These are phyloP conservation scores for Pharmacophagus antenor DNA, from an alignment of 2,888 invertebrate species.

Conservation along the genomic window DNA sequence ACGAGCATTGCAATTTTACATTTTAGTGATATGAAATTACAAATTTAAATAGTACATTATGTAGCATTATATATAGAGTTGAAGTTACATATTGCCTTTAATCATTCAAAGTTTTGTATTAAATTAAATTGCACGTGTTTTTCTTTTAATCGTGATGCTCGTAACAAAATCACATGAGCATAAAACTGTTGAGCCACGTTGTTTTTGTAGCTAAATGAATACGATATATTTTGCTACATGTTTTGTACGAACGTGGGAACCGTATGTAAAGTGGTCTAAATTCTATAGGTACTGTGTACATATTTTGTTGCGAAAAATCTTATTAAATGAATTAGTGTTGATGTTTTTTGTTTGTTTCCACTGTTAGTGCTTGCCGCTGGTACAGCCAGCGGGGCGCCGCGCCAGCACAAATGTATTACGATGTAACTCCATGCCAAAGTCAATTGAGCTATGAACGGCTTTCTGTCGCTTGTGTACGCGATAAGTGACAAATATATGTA, in stretches of 20 bases:
- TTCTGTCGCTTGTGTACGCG: slow-evolving; percentile 76
- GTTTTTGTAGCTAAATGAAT: slow-evolving; percentile 11
- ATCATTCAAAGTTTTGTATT: background rate
- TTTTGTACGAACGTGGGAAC: slow-evolving; percentile 13
- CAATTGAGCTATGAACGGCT: slow-evolving; percentile 79
- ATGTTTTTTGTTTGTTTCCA: slow-evolving; percentile 20
- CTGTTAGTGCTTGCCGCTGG: slow-evolving; percentile 42
- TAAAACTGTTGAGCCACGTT: slow-evolving; percentile 7
- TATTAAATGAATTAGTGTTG: slow-evolving; percentile 4
- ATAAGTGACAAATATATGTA: slow-evolving; percentile 78
- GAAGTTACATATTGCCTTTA: background rate
- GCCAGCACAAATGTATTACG: slow-evolving; percentile 72
- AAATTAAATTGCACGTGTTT: background rate
- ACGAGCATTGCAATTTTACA: slow-evolving; percentile 20
- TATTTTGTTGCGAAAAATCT: background rate
- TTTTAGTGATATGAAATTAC: slow-evolving; percentile 2
- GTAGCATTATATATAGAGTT: background rate
- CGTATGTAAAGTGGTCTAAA: slow-evolving; percentile 1
- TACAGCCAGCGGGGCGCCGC: slow-evolving; percentile 34
- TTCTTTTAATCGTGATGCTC: slow-evolving; percentile 24
- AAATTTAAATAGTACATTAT: background rate
- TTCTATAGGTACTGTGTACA: background rate
- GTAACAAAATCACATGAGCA: slow-evolving; percentile 19
- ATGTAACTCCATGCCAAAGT: slow-evolving; percentile 79
- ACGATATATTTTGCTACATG: slow-evolving; percentile 19